Evolutionary conservation across 30 jellyfish, hydroid and myxozoan species (phyloP), one percentile per base, ranked within the genome.

Genomic region (Calvadosia cruxmelitensis): DNA sequence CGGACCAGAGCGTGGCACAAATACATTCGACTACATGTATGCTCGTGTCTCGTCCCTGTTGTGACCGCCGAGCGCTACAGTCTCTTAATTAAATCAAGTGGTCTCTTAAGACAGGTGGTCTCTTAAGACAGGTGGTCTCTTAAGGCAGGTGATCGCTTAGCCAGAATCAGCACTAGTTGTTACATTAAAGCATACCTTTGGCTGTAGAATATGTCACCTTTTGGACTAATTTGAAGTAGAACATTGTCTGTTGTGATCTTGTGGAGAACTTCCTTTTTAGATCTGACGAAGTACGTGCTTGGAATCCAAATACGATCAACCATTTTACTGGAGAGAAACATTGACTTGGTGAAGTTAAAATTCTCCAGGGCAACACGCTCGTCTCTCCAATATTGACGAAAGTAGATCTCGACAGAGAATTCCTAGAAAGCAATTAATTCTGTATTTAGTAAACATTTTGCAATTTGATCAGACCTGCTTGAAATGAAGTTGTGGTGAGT

Each of bases 351-450:
- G 68, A 53, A 63, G 24, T 79, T 79, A 34, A 36, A 63, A 62
- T 70, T 79, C 24, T 72, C 50, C 27, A 79, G 74, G n/a, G 63
- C 74, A 31, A 79, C 73, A 27, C 93, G 75, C 24, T 67, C 57
- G 66, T 79, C 93, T 32, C 72, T 71, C 93, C 93, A 79, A 52
- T 67, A 79, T 27, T 79, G 93, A 62, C 93, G 93, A 24, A 79
- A 49, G 80, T 70, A 79, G 3, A 79, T 71, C 28, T 79, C 93
- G 64, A 79, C 84, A 3, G 84, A 73, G 34, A 79, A 79, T 79
- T 79, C 84, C 93, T 79, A n/a, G 27, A 16, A 24, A 57, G 24
- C 27, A 57, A n/a, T n/a, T n/a, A n/a, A n/a, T n/a, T n/a, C n/a
- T n/a, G n/a, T n/a, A n/a, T n/a, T n/a, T n/a, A n/a, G n/a, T n/a